Evolutionary conservation across 2,797 vertebrate genomes (phyloP).

Genomic region (Hirundo rustica): DNA sequence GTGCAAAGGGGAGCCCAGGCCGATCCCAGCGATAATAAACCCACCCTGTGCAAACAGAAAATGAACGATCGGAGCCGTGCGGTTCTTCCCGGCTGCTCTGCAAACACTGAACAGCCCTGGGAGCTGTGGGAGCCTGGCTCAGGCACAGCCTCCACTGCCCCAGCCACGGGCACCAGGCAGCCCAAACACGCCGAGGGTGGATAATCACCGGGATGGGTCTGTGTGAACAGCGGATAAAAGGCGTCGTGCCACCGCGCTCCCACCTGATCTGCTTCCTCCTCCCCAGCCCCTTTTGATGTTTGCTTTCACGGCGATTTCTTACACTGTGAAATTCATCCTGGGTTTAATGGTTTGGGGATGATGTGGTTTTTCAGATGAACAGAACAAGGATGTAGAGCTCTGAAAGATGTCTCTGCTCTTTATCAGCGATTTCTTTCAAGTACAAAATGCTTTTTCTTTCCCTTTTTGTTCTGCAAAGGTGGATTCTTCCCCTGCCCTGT

Average conservation of each 20-base stretch:
- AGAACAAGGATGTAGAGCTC: conserved; percentile 32
- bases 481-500: conserved; percentile 37
- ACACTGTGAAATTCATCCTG: conserved; percentile 45
- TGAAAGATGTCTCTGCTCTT: conserved; percentile 58
- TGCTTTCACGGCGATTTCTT: not conserved
- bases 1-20: not conserved
- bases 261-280: conserved; percentile 47
- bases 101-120: not conserved
- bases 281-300: conserved; percentile 54
- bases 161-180: not conserved
- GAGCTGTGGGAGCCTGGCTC: conserved; percentile 12
- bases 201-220: not conserved
- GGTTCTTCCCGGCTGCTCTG: not conserved
- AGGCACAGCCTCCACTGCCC: not conserved
- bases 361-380: conserved; percentile 29
- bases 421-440: conserved; percentile 34
- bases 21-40: not conserved
- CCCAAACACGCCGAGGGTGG: not conserved
- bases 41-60: not conserved
- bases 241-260: not conserved
- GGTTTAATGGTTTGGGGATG: conserved; percentile 32
- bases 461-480: conserved; percentile 9
- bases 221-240: not conserved
- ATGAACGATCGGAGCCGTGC: rapidly evolving
- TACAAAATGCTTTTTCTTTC: conserved; percentile 23